Evolutionary conservation across 2,797 vertebrate genomes (phyloP), one percentile per base, ranked within the genome.

Genomic region (Sebastes nivosus): DNA sequence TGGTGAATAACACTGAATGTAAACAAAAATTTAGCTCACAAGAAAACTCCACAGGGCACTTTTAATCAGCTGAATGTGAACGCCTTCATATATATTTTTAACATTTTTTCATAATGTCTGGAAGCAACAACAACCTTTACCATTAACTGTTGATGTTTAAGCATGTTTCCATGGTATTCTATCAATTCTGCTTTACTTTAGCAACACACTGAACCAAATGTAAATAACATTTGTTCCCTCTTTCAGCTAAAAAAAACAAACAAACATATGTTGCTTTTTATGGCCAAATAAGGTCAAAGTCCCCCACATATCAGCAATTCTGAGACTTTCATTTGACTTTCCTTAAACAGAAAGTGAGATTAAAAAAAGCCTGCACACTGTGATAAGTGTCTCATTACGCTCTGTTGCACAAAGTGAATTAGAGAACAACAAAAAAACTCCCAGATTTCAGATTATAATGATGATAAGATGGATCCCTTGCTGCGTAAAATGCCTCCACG

Each of bases 341-440:
- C 22, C 64, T 24, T 58, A 30, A 75, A 79, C 14, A 68, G 55
- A 66, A 13, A 46, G 22, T 30, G 57, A 58, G 73, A 80, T 46
- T 42, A 52, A 61, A 66, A 79, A 27, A 24, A 30, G 29, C 27
- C 34, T 22, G 54, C 85, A 61, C 60, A 38, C 75, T 88, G 61
- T 59, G 79, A 80, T 87, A 78, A 85, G 72, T 84, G 79, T 81
- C 71, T 75, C 30, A 76, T 83, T 76, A 72, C 75, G 42, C 34
- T 42, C 59, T 50, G 60, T 32, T 71, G 61, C 55, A 73, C 68
- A 75, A 77, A 75, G 63, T 18, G 66, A 87, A 88, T 87, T 69
- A 75, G 63, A 16, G 32, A 78, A 60, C 24, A 69, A 72, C 57
- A 59, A 5, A 57, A 52, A 80, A 80, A 65, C 71, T 80, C 60